Percentiles rank a stretch among this genome's conserved stretches.
These are phyloP conservation scores for Sebastes steindachneri DNA, from an alignment of 2,797 vertebrate species.

Conservation along the genomic window DNA sequence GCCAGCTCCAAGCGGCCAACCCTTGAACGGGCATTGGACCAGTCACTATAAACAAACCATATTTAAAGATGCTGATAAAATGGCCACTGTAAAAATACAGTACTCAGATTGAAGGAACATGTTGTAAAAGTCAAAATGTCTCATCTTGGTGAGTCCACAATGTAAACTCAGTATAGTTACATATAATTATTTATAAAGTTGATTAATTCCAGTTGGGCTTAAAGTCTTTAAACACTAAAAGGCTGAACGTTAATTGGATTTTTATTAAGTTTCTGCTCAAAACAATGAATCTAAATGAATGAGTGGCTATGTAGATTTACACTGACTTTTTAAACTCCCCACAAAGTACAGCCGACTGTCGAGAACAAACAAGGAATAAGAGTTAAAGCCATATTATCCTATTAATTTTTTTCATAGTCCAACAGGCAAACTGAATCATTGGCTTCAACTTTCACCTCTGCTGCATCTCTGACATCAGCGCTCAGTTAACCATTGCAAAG, in stretches of 20 bases:
- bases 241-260: constrained; percentile 47
- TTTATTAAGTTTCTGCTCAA: constrained; percentile 63
- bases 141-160: constrained; percentile 1
- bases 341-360: constrained; percentile 17
- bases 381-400: constrained; percentile 51
- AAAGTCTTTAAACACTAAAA: constrained; percentile 47
- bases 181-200: constrained; percentile 30
- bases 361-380: constrained; percentile 23
- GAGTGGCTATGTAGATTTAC: constrained; percentile 17
- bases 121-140: constrained; percentile 32
- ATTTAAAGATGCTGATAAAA: constrained; percentile 17
- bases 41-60: constrained; percentile 20
- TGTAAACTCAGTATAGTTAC: constrained; percentile 10
- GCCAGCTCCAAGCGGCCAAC: no score
- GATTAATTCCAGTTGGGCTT: constrained; percentile 48
- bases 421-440: constrained; percentile 55
- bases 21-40: no score
- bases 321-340: constrained; percentile 34
- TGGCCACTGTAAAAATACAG: not conserved
- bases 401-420: constrained; percentile 31
- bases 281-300: constrained; percentile 60
- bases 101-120: constrained; percentile 7
- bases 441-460: constrained; percentile 66
- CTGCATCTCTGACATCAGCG: constrained; percentile 73
- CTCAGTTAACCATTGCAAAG: constrained; percentile 68